phyloP scores from a whole-genome alignment of 2,888 invertebrate species.

The Dryobota labecula region DNA sequence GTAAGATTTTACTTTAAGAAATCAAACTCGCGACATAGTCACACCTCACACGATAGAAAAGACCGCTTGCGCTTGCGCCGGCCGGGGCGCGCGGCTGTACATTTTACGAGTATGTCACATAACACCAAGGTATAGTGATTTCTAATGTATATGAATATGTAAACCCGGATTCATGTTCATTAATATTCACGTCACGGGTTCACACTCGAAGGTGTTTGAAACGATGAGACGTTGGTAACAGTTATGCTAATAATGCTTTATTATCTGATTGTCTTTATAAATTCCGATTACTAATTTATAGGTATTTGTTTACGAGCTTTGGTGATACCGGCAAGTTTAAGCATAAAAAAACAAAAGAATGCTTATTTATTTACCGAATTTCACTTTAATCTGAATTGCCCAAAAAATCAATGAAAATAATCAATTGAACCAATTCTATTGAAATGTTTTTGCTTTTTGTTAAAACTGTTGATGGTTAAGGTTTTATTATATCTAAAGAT shows the following conservation, averaged over 20 bases:
- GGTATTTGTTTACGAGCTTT: not conserved
- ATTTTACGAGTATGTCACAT: constrained; percentile 36
- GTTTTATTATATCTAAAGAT: not conserved
- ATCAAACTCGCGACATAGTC: too few species aligned
- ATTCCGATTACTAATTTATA: not conserved
- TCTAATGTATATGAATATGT: constrained; percentile 40
- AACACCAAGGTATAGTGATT: constrained; percentile 5
- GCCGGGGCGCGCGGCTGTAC: not conserved
- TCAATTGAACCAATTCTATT: not conserved
- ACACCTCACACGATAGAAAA: not conserved
- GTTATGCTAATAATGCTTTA: constrained; percentile 6
- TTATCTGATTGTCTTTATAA: not conserved
- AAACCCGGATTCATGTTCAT: constrained; percentile 33
- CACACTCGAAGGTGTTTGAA: not conserved
- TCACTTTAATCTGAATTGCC: not conserved
- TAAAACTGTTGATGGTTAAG: too few species aligned
- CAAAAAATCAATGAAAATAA: too few species aligned
- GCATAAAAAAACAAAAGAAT: not conserved
- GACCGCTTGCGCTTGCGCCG: not conserved
- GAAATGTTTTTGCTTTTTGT: not conserved
- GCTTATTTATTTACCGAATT: not conserved
- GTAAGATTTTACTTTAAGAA: constrained; percentile 5
- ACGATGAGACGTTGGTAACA: not conserved
- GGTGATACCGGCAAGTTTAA: too few species aligned
- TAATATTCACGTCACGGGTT: constrained; percentile 28